Evolutionary conservation across 2,797 vertebrate genomes (phyloP), one percentile per base, ranked within the genome.

Genomic region (Lerista edwardsae): DNA sequence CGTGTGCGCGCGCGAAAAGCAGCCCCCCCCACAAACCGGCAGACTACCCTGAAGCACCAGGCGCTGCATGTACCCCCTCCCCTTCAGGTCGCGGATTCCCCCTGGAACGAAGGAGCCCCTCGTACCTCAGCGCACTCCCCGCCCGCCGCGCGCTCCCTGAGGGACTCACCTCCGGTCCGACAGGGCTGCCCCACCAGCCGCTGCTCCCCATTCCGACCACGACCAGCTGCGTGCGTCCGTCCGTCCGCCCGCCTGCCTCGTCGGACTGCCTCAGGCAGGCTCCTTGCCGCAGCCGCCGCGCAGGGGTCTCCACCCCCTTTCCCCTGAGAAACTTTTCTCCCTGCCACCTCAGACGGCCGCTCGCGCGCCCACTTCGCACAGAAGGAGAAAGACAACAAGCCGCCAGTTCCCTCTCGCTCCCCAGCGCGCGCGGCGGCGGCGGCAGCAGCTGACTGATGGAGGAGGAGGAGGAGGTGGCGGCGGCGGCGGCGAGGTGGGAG

Each of bases 131-230:
- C 55, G n/a, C n/a, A n/a, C n/a, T n/a, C 55, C 15, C 55, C 55
- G 3, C 55, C 51, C 55, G 2, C 59, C 6, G 21, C 59, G 31
- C 5, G 19, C 6, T 5, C 62, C 12, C n/a, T 7, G 25, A 51
- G 27, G 64, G 51, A 31, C 64, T 67, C 65, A 31, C 81, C 78
- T 65, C 67, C 51, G 51, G 29, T 17, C 47, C 36, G 15, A 25
- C 14, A 14, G 23, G 6, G 6, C 39, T 6, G 74, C 83, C 64
- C 7, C 64, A 4, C 79, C 79, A 77, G 85, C 31, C 51, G 61
- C 83, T 82, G 61, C 88, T 76, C 87, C 83, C 84, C 83, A 88
- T 89, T 87, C 41, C 84, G 83, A 85, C 72, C 47, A 82, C 82
- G 76, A 68, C 71, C 68, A 47, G 59, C 21, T 5, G 23, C 2